These are phyloP conservation scores for Drosophila trapezifrons DNA, from an alignment of 1,140 invertebrate genomes.

Conservation along the genomic window DNA sequence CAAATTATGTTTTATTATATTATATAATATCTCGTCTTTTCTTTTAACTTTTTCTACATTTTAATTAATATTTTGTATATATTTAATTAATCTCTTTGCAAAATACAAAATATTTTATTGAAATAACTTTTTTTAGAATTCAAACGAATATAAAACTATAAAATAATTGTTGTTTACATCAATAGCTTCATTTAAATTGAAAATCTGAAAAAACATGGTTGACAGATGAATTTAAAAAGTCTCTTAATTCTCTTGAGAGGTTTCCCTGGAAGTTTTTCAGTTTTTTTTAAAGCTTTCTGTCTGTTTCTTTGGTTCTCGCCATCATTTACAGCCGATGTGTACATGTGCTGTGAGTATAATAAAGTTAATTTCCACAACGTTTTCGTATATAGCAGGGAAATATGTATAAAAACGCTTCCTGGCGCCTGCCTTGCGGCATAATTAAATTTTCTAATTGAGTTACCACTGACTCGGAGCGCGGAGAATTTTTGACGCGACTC, in stretches of 20 bases:
- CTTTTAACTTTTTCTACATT: no score
- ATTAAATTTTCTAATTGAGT: conserved; percentile 79
- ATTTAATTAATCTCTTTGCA: no score
- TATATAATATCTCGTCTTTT: no score
- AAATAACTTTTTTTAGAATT: no score
- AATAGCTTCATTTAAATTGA: no score
- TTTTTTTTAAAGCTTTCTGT: conserved; percentile 13
- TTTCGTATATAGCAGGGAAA: conserved; percentile 20
- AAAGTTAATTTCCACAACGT: conserved; percentile 31
- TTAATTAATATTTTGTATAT: no score
- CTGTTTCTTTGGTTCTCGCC: background rate
- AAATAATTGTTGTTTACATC: no score
- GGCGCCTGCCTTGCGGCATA: conserved; percentile 27
- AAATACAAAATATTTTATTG: no score
- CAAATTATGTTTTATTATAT: no score
- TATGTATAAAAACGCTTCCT: conserved; percentile 18
- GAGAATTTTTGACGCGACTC: conserved; percentile 20
- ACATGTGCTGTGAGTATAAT: conserved; percentile 29
- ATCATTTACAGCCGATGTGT: conserved; percentile 2
- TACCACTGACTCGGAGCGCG: conserved; percentile 25
- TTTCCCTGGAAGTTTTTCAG: background rate
- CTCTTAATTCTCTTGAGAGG: background rate
- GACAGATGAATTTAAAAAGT: background rate
- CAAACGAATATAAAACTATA: no score
- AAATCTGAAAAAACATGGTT: no score